These are phyloP conservation scores for Neomorphus geoffroyi DNA, from an alignment of 2,797 vertebrate species.

Conservation along the genomic window DNA sequence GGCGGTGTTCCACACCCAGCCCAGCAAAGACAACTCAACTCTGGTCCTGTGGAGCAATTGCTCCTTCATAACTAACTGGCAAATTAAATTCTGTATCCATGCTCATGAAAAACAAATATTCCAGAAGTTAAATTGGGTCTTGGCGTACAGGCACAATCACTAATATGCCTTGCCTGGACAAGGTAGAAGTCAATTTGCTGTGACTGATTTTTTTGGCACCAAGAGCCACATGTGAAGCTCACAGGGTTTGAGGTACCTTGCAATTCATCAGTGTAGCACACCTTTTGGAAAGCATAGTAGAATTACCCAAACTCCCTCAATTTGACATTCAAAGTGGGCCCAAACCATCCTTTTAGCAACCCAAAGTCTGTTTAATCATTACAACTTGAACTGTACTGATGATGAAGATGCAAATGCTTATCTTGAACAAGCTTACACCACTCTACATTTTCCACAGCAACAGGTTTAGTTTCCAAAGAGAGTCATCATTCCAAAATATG, in stretches of 20 bases:
- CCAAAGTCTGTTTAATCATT: neutral
- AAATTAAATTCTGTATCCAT: neutral
- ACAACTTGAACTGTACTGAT: neutral
- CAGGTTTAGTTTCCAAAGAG: neutral
- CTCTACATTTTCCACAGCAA: neutral
- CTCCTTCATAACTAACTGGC: neutral
- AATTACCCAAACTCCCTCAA: neutral
- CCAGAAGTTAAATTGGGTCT: neutral
- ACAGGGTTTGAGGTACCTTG: neutral
- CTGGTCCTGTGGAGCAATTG: rapidly evolving
- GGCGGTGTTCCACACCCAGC: no score
- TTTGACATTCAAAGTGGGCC: neutral
- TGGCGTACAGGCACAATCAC: rapidly evolving
- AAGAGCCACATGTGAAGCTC: rapidly evolving
- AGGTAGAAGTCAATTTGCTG: neutral
- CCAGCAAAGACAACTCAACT: neutral
- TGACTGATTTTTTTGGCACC: neutral
- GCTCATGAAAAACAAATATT: neutral
- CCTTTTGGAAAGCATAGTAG: no score
- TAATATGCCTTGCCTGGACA: neutral
- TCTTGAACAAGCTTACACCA: neutral
- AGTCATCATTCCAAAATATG: neutral
- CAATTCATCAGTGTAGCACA: no score
- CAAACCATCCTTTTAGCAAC: neutral
- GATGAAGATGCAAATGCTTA: neutral